Percentiles rank a stretch among this genome's conserved stretches.
phyloP scores from a whole-genome alignment of 2,797 vertebrate species.

The Megaceryle alcyon region DNA sequence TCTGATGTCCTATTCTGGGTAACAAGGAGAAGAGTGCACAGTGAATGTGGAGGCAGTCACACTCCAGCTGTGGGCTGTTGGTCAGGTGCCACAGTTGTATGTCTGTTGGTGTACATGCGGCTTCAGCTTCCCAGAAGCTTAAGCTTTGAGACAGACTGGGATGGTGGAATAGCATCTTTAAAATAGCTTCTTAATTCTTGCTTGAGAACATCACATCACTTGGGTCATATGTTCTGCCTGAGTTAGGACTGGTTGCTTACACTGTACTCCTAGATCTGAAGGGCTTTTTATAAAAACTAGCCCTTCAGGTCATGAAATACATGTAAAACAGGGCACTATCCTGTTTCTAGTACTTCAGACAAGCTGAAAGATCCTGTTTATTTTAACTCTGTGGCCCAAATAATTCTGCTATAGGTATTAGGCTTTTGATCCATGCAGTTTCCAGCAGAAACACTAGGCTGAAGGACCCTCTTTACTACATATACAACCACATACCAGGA shows the following conservation, averaged over 20 bases:
- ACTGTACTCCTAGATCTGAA: background rate
- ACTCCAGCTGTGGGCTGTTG: background rate
- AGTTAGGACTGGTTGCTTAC: background rate
- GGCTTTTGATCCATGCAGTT: background rate
- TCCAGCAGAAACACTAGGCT: background rate
- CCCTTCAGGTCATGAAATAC: background rate
- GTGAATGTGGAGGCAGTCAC: background rate
- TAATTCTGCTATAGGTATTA: background rate
- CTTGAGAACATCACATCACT: background rate
- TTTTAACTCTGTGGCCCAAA: background rate
- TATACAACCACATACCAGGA: background rate
- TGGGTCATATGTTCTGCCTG: background rate
- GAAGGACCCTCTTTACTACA: background rate
- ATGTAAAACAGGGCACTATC: background rate
- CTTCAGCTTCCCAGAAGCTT: background rate
- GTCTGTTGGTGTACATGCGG: rapidly evolving
- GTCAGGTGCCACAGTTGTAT: background rate
- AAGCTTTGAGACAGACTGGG: background rate
- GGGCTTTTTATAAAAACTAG: background rate
- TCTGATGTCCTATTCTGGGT: background rate
- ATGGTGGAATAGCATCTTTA: background rate
- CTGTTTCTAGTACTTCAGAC: background rate
- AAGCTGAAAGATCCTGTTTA: background rate
- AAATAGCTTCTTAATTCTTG: background rate
- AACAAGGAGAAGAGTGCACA: background rate